Evolutionary conservation across 2,113 vertebrate species (phyloP).

Genomic region (Bufo gargarizans): DNA sequence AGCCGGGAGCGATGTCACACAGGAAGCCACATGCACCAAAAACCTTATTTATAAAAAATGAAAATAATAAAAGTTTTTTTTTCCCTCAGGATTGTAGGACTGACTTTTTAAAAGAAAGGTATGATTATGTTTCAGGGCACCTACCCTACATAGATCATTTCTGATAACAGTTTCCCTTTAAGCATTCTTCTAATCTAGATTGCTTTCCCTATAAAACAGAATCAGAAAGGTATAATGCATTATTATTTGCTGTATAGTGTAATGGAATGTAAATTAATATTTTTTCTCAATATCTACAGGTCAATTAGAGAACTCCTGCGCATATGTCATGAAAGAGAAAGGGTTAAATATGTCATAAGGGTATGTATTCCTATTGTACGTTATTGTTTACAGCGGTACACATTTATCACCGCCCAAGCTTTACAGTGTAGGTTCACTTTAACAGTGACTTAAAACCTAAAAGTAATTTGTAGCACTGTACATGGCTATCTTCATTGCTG

Average conservation of each 20-base stretch:
- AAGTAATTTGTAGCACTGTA: no score
- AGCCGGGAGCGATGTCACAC: no score
- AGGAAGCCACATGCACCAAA: no score
- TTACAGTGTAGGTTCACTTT: no score
- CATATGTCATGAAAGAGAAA: slow-evolving; percentile 68
- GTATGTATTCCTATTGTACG: slow-evolving; percentile 50
- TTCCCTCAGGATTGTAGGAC: not conserved
- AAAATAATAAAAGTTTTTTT: no score
- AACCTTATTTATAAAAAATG: no score
- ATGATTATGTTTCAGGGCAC: no score
- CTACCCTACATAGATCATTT: not conserved
- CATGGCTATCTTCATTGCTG: no score
- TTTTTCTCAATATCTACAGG: slow-evolving; percentile 54
- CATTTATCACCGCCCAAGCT: not conserved
- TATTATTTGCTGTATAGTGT: not conserved
- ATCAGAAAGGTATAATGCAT: not conserved
- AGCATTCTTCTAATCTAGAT: not conserved
- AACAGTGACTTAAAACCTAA: no score
- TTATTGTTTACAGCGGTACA: not conserved
- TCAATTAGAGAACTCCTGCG: slow-evolving; percentile 68
- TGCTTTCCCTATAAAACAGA: not conserved
- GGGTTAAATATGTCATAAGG: slow-evolving; percentile 68
- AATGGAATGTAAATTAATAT: not conserved
- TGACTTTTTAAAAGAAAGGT: not conserved
- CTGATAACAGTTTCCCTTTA: not conserved